Evolutionary conservation across 2,113 vertebrate species (phyloP).

Genomic region (Tetraodon nigroviridis): DNA sequence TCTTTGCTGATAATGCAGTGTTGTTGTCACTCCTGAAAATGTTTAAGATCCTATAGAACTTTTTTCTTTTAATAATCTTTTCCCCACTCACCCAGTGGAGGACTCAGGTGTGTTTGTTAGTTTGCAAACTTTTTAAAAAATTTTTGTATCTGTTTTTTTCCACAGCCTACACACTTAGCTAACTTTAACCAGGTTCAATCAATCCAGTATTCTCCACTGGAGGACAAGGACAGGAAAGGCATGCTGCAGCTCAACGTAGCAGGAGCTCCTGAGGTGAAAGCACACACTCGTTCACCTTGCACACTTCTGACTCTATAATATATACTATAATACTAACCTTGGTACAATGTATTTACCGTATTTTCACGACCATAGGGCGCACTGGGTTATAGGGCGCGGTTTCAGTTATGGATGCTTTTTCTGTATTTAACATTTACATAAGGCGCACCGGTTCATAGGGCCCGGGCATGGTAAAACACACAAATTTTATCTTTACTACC

Average conservation of each 20-base stretch:
- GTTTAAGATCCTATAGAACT: no score
- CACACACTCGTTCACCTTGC: neutral
- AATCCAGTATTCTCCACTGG: conserved; percentile 89
- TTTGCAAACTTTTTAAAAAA: neutral
- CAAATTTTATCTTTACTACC: no score
- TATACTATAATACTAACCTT: no score
- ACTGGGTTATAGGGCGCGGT: no score
- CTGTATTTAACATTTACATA: no score
- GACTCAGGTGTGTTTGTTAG: neutral
- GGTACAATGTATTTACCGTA: no score
- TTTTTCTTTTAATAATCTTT: neutral
- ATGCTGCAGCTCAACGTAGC: conserved; percentile 88
- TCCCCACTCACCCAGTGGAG: neutral
- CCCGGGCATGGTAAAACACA: no score
- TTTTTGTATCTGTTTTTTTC: conserved; percentile 14
- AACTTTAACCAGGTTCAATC: conserved; percentile 94
- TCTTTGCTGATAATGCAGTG: neutral
- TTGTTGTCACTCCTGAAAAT: no score
- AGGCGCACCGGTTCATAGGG: no score
- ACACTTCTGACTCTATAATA: no score
- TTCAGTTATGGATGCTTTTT: no score
- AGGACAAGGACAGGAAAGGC: conserved; percentile 93
- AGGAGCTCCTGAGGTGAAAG: conserved; percentile 85
- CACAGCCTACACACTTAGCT: conserved; percentile 89
- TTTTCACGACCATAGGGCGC: no score